Percentiles rank a stretch among this genome's conserved stretches.
phyloP scores from a whole-genome alignment of 30 jellyfish, hydroid and myxozoan genomes.

The Rhopilema esculentum region DNA sequence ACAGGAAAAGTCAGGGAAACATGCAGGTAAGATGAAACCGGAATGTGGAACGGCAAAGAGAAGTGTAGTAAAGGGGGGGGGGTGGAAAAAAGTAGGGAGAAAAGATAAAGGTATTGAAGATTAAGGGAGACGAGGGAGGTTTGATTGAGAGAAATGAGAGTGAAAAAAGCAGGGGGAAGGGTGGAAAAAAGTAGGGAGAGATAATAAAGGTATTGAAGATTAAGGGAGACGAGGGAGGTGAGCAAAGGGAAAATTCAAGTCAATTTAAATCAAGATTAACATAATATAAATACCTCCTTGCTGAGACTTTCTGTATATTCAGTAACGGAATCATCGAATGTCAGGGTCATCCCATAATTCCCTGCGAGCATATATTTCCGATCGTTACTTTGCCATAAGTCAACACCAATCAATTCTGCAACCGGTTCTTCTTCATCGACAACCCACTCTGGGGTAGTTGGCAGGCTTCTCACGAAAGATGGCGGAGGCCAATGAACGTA shows the following conservation, averaged over 20 bases:
- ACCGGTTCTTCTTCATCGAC: slow-evolving; percentile 82
- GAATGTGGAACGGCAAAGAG: no score
- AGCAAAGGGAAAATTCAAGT: no score
- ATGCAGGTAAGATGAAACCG: no score
- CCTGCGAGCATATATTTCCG: slow-evolving; percentile 62
- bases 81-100: no score
- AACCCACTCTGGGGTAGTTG: slow-evolving; percentile 94
- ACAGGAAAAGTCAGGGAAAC: no score
- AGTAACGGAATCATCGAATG: slow-evolving; percentile 61
- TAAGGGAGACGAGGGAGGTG: no score
- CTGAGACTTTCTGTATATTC: slow-evolving; percentile 44
- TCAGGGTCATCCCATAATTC: slow-evolving; percentile 70
- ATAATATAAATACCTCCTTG: slow-evolving; percentile 23
- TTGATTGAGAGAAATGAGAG: no score
- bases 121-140: no score
- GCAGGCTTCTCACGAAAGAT: slow-evolving; percentile 74
- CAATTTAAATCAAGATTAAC: neutral
- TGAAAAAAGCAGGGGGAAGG: no score
- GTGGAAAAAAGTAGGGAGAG: no score
- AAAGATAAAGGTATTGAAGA: neutral
- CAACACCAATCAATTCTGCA: slow-evolving; percentile 79
- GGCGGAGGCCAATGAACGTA: slow-evolving; percentile 96
- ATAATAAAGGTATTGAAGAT: no score
- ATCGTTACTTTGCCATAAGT: slow-evolving; percentile 74
- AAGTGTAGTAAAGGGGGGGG: neutral